Base-by-base conservation (phyloP, 2,113 vertebrate genomes). In the Nothocercus julius region DNA sequence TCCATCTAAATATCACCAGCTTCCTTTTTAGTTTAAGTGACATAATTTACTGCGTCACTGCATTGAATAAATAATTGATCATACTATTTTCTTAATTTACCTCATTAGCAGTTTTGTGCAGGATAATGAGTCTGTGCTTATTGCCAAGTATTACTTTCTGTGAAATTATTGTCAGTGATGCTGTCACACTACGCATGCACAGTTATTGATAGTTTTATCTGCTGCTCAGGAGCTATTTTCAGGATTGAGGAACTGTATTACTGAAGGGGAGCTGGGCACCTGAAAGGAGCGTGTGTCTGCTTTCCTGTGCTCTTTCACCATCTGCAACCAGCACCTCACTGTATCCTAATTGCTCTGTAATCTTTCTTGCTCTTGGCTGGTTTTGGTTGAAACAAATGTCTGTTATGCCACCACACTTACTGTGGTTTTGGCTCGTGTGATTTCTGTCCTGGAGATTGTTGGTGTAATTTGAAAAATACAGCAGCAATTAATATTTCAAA, bases 11-110 rank as follows among this genome's bases (percentile, higher is more conserved):
- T 87, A 92, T 89, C 84, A 79, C 77, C 64, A 80, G 19, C 36
- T 85, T 87, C 9, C 63, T 92, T 85, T 93, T 85, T 87, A 95
- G 77, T 87, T 93, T 86, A 83, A 90, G 74, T 66, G 63, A 21
- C 38, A 44, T 88, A 84, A 89, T 93, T 89, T 92, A 83, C 73
- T 70, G 38, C 36, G 19, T 94, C 85, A 45, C 36, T 18, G 72
- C 78, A 22, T 80, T 89, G 68, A 91, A 6, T 87, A 87, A 85
- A 44, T 92, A 93, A 94, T 89, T 67, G 64, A 80, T 73, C 24
- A 4, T 90, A 70, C 87, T 82, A 44, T 67, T 89, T 82, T 85
- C 38, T 85, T 84, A 38, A 70, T 72, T 89, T 87, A 67, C 49
- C 27, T n/a, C 51, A 59, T 91, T 74, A 81, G 87, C 32, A 87